Base-by-base conservation (phyloP, 2,113 vertebrate species). In the Rostratula benghalensis region DNA sequence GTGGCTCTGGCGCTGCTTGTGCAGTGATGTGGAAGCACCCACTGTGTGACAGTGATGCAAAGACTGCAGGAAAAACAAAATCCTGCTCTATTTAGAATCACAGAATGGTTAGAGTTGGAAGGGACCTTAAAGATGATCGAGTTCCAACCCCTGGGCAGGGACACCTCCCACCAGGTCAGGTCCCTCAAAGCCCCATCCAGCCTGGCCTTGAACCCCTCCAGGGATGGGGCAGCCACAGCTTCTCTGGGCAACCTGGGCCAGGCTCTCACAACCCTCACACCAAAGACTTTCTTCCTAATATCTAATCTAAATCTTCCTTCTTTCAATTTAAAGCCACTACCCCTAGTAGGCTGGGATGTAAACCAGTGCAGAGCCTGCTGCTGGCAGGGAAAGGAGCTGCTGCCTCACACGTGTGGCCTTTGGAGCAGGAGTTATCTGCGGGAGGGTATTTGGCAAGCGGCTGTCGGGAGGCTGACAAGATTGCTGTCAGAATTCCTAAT, bases 1-100 rank as follows among this genome's bases (percentile, higher is more conserved):
- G 2, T 31, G 68, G 54, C 83, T 64, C 41, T 1, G 1, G 28
- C 1, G 3, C 14, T 3, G 35, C 27, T 57, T 3, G 0, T 19
- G 63, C 12, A 37, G 43, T 5, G 43, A 16, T n/a, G 67, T 27
- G 74, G 39, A 54, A 50, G 67, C 46, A 17, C 46, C 39, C 2
- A 14, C 61, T 75, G 31, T 8, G 43, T 24, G 59, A n/a, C 1
- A 2, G 24, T 50, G 48, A 4, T 8, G 48, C 41, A 21, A 39
- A 69, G 64, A 24, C 37, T 60, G 39, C 6, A 46, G 53, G 67
- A 33, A 23, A 92, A 59, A 10, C 50, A 68, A n/a, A 71, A 13
- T 6, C 3, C 68, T 67, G 60, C 64, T 81, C 33, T 41, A 3
- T 56, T 53, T 54, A 54, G 53, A 54, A 54, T 10, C 16, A 18